Conservation (phyloP, 2,797 vertebrate genomes). For the Oreortyx pictus region DNA sequence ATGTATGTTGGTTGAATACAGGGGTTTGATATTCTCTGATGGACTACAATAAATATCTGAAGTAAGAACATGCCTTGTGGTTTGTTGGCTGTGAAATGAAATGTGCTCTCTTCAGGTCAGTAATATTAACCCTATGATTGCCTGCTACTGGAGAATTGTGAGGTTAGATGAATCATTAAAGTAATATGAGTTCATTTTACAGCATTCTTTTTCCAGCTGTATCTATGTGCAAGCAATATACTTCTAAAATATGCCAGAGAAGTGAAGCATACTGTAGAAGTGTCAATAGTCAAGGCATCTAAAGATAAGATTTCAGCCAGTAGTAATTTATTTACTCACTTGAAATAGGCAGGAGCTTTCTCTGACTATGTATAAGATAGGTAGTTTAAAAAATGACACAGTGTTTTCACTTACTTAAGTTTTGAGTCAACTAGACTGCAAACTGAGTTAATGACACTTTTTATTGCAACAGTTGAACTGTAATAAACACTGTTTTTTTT, state of each 20-base stretch:
- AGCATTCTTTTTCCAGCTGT: background rate
- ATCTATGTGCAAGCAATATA: background rate
- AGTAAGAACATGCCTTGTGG: conserved; percentile 20
- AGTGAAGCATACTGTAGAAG: background rate
- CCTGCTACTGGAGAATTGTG: conserved; percentile 5
- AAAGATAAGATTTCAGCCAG: conserved; percentile 3
- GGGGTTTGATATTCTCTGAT: conserved; percentile 72
- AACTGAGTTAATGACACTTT: background rate
- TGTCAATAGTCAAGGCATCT: background rate
- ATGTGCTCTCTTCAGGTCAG: conserved; percentile 4
- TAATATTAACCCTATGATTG: conserved; percentile 22
- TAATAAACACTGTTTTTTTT: background rate
- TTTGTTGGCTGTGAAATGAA: conserved; percentile 34
- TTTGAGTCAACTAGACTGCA: background rate
- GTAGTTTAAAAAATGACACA: background rate
- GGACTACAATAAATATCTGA: conserved; percentile 59
- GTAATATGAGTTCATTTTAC: background rate
- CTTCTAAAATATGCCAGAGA: conserved; percentile 3
- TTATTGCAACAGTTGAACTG: background rate
- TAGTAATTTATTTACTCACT: background rate
- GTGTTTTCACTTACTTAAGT: background rate
- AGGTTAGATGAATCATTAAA: conserved; percentile 38
- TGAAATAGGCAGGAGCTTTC: background rate
- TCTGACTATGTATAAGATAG: background rate
- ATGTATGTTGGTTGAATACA: conserved; percentile 49